Evolutionary conservation across 2,888 invertebrate species (phyloP).

Genomic region (Drosophila ustulata): DNA sequence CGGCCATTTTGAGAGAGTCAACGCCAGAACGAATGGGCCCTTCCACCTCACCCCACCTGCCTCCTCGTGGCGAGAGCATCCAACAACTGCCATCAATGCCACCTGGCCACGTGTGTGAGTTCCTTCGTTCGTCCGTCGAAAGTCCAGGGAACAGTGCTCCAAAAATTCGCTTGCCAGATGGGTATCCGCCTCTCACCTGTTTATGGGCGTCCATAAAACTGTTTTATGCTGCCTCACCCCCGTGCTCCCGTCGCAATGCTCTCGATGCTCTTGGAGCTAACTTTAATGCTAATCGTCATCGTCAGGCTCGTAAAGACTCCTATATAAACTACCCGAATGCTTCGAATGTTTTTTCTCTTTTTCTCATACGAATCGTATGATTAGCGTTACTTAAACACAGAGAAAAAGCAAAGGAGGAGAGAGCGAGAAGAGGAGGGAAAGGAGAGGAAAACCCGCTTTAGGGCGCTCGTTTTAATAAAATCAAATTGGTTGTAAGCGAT

Average conservation of each 20-base stretch:
- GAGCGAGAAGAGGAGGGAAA: not conserved
- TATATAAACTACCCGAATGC: conserved; percentile 45
- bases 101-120: conserved; percentile 38
- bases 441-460: conserved; percentile 15
- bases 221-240: conserved; percentile 56
- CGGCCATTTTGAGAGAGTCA: conserved; percentile 67
- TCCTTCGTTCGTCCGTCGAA: not conserved
- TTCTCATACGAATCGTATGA: conserved; percentile 49
- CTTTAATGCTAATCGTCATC: conserved; percentile 79
- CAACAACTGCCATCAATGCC: conserved; percentile 43
- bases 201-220: conserved; percentile 69
- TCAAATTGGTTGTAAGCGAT: conserved; percentile 66
- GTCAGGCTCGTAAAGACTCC: conserved; percentile 45
- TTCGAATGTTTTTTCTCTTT: conserved; percentile 27
- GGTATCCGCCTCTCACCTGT: conserved; percentile 61
- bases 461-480: conserved; percentile 69
- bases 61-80: not conserved
- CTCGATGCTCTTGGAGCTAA: conserved; percentile 32
- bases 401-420: not conserved
- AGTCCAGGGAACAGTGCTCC: conserved; percentile 29
- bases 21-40: conserved; percentile 24
- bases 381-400: conserved; percentile 50
- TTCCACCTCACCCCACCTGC: not conserved
- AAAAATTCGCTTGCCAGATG: conserved; percentile 45
- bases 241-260: not conserved